Base-by-base conservation (phyloP, 2,113 vertebrate species). In the Otocyon megalotis region DNA sequence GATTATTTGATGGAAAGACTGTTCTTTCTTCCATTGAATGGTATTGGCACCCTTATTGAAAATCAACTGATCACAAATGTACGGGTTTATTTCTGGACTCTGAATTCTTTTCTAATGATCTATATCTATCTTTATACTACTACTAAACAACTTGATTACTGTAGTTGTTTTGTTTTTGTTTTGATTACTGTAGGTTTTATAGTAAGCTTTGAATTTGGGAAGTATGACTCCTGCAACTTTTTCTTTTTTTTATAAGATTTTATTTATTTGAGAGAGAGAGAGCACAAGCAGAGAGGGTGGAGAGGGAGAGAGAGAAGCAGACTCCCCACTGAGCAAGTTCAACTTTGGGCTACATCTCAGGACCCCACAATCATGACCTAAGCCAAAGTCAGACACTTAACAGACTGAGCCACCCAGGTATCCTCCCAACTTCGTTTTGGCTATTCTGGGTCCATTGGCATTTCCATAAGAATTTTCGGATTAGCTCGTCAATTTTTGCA, bases 1-100 rank as follows among this genome's bases (percentile, higher is more conserved):
- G 8, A 85, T 50, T 80, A 6, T 84, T 84, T 85, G 53, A 22
- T 82, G 35, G 67, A 37, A 82, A 76, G 50, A 81, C 19, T 86
- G 1, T 30, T 93, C 28, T 94, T 91, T 85, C 20, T 89, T 6
- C 69, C 32, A 22, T 67, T 16, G 3, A 87, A 50, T 94, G n/a
- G 43, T 87, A 28, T 92, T 94, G 67, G 15, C 60, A 54, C 17
- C 32, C 13, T 67, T 92, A 65, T 35, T 89, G 56, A 89, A 93
- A 92, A 88, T 80, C 14, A 69, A 0, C 90, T 90, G 65, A 62
- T 81, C 22, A 53, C 81, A 92, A 92, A 79, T 65, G 19, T 72
- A 97, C 43, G 50, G 58, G 7, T 93, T 95, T 96, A 65, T 88
- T 97, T 88, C 15, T 88, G 13, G 16, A 67, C 9, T 88, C 19